Percentiles rank a stretch among this genome's conserved stretches.
Evolutionary conservation across 2,113 vertebrate species (phyloP).

Genomic region (Psittacus erithacus): DNA sequence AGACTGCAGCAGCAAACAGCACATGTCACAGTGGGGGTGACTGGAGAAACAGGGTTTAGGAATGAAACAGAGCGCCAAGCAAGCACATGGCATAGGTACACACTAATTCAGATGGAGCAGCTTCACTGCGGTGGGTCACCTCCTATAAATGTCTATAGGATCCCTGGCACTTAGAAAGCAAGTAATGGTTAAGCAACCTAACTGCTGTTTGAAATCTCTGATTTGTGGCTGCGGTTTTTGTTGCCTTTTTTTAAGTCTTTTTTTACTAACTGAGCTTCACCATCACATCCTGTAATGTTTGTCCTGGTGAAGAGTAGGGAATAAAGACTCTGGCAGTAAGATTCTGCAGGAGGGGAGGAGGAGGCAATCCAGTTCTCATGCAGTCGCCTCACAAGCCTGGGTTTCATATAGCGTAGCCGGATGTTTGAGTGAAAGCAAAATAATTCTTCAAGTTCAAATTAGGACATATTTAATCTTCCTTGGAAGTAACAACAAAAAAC

Average conservation of each 20-base stretch:
- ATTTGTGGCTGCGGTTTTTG: background rate
- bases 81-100: too few relatives aligned
- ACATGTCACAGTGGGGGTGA: fast-evolving
- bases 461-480: slow-evolving; percentile 37
- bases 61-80: background rate
- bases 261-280: background rate
- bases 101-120: background rate
- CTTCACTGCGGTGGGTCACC: background rate
- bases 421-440: slow-evolving; percentile 4
- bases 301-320: background rate
- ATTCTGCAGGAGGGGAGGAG: background rate
- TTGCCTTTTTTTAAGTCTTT: background rate
- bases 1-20: fast-evolving
- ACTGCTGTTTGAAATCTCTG: background rate
- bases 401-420: background rate
- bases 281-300: background rate
- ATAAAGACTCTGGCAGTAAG: background rate
- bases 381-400: background rate
- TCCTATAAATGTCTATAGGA: background rate
- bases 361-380: background rate
- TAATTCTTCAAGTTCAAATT: slow-evolving; percentile 41
- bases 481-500: slow-evolving; percentile 11
- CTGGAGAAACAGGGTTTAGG: background rate
- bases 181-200: background rate
- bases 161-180: background rate